Evolutionary conservation across 1,140 invertebrate genomes (phyloP).

Genomic region (Drosophila cardini): DNA sequence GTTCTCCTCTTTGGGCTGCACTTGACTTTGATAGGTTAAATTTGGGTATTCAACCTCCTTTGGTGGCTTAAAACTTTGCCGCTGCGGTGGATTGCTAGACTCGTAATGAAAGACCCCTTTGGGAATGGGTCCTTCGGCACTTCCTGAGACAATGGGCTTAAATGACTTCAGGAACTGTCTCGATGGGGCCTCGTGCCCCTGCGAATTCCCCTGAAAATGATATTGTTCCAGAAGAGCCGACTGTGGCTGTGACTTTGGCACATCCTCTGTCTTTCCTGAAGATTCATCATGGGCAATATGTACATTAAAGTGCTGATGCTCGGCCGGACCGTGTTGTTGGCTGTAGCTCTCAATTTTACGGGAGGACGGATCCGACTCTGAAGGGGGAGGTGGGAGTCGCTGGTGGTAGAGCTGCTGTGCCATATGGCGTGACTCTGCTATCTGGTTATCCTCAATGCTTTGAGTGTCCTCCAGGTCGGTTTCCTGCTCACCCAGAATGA

Average conservation of each 20-base stretch:
- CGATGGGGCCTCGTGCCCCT: conserved; percentile 65
- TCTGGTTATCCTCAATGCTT: conserved; percentile 73
- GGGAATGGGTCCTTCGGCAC: conserved; percentile 43
- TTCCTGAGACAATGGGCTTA: conserved; percentile 62
- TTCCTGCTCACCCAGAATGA: conserved; percentile 71
- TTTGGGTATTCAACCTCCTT: conserved; percentile 35
- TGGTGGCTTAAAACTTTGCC: conserved; percentile 1
- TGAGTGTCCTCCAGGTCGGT: conserved; percentile 61
- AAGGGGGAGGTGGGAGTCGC: conserved; percentile 33
- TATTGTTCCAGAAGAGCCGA: conserved; percentile 45
- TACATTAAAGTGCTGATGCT: conserved; percentile 74
- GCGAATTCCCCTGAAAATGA: conserved; percentile 50
- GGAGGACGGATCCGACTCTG: conserved; percentile 1
- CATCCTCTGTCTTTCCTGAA: conserved; percentile 26
- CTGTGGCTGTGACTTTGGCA: background rate
- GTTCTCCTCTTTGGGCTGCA: background rate
- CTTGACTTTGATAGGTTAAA: conserved; percentile 45
- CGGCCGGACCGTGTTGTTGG: conserved; percentile 54
- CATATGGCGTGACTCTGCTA: conserved; percentile 66
- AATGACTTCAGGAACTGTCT: conserved; percentile 76
- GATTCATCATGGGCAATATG: conserved; percentile 65
- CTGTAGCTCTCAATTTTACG: conserved; percentile 55
- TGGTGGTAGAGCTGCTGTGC: conserved; percentile 61
- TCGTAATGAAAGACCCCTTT: conserved; percentile 78
- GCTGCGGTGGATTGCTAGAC: conserved; percentile 30